Conservation (phyloP, 64 coral and sea anemone genomes). For the Hydrozoanthus tunicans region DNA sequence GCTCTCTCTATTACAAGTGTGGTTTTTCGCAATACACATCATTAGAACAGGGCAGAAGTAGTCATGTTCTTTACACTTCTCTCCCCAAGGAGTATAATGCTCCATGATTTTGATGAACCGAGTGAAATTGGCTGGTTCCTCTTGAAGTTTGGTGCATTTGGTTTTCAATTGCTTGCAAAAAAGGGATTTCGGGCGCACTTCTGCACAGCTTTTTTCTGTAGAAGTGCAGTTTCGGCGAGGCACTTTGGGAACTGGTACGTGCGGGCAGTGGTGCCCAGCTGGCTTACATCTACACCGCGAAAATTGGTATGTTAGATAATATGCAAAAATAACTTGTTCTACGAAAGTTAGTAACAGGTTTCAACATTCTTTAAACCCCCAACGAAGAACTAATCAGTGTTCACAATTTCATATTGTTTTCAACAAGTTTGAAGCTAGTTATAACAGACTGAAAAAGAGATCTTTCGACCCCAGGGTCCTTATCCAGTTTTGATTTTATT, state of each 20-base stretch:
- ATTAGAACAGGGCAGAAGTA: constrained; percentile 14
- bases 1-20: constrained; percentile 1
- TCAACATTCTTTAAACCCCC: too few species aligned
- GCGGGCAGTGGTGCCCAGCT: background rate
- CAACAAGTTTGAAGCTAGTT: too few species aligned
- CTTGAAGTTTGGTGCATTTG: background rate
- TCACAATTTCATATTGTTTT: too few species aligned
- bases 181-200: background rate
- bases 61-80: constrained; percentile 11
- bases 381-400: too few species aligned
- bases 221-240: background rate
- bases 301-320: background rate
- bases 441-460: too few species aligned
- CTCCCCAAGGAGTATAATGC: constrained; percentile 36
- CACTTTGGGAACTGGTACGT: background rate
- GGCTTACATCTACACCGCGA: constrained; percentile 4
- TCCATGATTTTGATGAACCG: background rate
- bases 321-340: background rate
- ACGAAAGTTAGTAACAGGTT: too few species aligned
- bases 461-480: too few species aligned
- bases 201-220: constrained; percentile 10
- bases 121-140: constrained; percentile 14
- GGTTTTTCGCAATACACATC: constrained; percentile 22
- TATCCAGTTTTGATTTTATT: too few species aligned
- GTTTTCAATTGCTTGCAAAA: background rate